Evolutionary conservation across 1,140 invertebrate species (phyloP).

Genomic region (Tribolium madens): DNA sequence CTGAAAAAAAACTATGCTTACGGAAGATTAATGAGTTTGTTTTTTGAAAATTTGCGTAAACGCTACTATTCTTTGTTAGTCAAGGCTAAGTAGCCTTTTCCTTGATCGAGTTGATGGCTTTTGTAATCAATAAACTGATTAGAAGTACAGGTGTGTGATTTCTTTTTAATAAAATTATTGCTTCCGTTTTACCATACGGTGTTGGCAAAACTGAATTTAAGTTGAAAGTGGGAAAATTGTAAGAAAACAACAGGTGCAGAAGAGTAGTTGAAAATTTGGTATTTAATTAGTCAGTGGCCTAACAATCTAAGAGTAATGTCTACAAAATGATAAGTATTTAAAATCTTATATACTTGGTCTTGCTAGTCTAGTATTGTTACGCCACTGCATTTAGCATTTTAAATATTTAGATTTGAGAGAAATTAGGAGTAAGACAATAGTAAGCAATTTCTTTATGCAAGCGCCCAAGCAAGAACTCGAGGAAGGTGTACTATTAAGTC

Average conservation of each 20-base stretch:
- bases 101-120: neutral
- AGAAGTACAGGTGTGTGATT: slow-evolving; percentile 12
- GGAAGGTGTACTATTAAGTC: slow-evolving; percentile 10
- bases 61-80: neutral
- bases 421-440: slow-evolving; percentile 16
- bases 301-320: too few species aligned
- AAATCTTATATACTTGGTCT: too few species aligned
- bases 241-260: neutral
- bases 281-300: neutral
- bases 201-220: neutral
- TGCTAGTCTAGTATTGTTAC: too few species aligned
- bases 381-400: too few species aligned
- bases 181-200: slow-evolving; percentile 23
- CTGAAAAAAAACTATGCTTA: neutral
- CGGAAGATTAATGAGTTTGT: slow-evolving; percentile 1
- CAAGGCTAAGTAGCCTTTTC: neutral
- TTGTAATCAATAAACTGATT: neutral
- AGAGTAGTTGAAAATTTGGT: neutral
- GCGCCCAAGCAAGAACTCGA: slow-evolving; percentile 22
- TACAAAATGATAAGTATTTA: too few species aligned
- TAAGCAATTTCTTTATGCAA: slow-evolving; percentile 20
- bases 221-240: neutral
- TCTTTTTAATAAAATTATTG: slow-evolving; percentile 30
- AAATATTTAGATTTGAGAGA: neutral
- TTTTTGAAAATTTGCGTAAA: slow-evolving; percentile 1